These are phyloP conservation scores for Syrmaticus mikado DNA, from an alignment of 2,113 vertebrate species.

Conservation along the genomic window DNA sequence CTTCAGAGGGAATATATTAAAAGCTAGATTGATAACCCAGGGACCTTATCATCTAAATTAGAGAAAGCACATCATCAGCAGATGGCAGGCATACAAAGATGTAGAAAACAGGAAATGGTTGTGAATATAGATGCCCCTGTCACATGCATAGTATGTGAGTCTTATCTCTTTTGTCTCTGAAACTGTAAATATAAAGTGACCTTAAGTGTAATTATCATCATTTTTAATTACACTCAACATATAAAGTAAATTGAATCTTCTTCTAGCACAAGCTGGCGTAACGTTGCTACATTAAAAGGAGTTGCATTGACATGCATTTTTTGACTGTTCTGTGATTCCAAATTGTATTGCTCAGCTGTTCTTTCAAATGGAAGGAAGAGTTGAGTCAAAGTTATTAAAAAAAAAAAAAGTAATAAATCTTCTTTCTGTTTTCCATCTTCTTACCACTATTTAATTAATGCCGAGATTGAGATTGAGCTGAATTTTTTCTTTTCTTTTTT, in stretches of 20 bases:
- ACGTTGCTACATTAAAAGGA: neutral
- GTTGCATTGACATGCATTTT: neutral
- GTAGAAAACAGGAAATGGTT: neutral
- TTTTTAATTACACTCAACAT: neutral
- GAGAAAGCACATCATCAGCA: constrained; percentile 4
- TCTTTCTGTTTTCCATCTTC: neutral
- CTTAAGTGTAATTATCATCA: neutral
- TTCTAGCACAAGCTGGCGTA: neutral
- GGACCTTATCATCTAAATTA: constrained; percentile 14
- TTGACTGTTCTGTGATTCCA: neutral
- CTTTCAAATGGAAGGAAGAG: neutral
- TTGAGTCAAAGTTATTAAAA: neutral
- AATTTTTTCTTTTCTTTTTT: neutral
- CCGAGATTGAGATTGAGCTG: neutral
- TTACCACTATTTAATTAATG: neutral
- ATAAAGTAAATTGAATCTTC: neutral
- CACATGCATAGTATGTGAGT: neutral
- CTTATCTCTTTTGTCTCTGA: neutral
- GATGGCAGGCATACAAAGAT: neutral
- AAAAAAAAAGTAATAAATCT: neutral
- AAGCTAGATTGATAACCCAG: constrained; percentile 12
- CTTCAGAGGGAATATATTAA: constrained; percentile 6
- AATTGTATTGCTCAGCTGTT: neutral
- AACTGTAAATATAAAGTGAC: neutral
- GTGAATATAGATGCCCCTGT: neutral